Percentiles rank a stretch among this genome's conserved stretches.
Evolutionary conservation across 2,113 vertebrate genomes (phyloP).

Genomic region (Gracilinanus agilis): DNA sequence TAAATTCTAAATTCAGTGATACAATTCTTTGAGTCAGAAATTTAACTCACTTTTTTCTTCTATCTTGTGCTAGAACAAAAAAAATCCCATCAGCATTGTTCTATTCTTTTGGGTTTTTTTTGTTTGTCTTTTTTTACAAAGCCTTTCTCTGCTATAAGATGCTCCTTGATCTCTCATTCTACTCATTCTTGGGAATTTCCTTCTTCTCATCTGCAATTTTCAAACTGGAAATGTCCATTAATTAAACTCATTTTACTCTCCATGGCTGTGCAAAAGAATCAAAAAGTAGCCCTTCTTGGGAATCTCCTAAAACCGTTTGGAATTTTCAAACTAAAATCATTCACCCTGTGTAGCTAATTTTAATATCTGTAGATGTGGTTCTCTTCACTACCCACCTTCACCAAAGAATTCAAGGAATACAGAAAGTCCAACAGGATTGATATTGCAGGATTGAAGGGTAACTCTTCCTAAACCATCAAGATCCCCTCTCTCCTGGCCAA

Average conservation of each 20-base stretch:
- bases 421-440: not conserved
- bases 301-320: too few species aligned
- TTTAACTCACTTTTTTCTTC: not conserved
- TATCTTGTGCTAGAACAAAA: not conserved
- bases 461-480: not conserved
- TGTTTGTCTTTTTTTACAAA: not conserved
- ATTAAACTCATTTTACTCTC: not conserved
- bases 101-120: not conserved
- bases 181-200: not conserved
- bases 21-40: not conserved
- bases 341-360: too few species aligned
- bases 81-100: not conserved
- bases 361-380: not conserved
- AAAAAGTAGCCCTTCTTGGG: too few species aligned
- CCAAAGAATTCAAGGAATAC: not conserved
- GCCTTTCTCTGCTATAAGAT: not conserved
- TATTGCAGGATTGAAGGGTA: not conserved
- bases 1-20: conserved; percentile 21
- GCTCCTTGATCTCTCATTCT: not conserved
- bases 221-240: not conserved
- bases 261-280: not conserved
- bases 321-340: too few species aligned
- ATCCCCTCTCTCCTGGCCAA: not conserved
- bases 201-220: not conserved
- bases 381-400: not conserved